Conservation (phyloP, 1,140 invertebrate genomes). For the Odontomachus brunneus region DNA sequence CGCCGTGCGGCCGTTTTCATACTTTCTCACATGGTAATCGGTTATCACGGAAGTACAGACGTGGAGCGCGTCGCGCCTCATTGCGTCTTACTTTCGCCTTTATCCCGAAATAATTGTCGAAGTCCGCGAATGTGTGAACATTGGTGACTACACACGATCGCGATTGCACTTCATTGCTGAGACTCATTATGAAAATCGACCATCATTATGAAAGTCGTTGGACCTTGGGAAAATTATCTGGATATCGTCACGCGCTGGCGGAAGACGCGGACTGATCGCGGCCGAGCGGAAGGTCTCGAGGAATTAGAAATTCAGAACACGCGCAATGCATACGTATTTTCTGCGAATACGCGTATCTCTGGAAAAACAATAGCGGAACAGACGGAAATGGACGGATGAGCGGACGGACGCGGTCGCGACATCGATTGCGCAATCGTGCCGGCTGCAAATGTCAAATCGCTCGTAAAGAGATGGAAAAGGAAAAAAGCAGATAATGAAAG, state of each 20-base stretch:
- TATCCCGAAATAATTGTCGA: background rate
- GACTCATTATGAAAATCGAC: background rate
- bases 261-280: background rate
- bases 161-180: no score
- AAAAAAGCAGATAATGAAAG: background rate
- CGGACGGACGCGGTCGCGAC: no score
- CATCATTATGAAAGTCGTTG: background rate
- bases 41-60: conserved; percentile 1
- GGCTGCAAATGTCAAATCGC: no score
- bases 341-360: background rate
- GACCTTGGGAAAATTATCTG: background rate
- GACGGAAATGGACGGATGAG: no score
- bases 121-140: background rate
- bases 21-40: background rate
- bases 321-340: background rate
- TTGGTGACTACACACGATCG: no score
- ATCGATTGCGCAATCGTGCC: background rate
- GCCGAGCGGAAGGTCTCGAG: background rate
- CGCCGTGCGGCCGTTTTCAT: background rate
- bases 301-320: conserved; percentile 19
- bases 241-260: background rate
- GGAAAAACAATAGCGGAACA: no score
- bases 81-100: background rate
- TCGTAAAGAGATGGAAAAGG: no score
- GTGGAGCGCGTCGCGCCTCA: background rate